These are phyloP conservation scores for Tetheella fluctuosa DNA, from an alignment of 2,888 invertebrate species.

Conservation along the genomic window DNA sequence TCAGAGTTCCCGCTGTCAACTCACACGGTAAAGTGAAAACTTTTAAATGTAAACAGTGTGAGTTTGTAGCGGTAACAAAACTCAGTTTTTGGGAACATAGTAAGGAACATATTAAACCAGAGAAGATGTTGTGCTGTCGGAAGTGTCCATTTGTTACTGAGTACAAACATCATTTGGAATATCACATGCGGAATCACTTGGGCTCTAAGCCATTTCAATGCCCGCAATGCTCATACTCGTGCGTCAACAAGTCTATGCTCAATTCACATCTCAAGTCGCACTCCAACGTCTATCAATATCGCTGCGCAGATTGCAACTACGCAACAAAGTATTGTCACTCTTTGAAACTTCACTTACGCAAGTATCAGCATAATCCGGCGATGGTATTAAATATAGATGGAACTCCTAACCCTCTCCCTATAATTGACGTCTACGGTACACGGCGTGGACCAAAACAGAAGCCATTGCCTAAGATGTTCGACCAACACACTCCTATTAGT, in stretches of 20 bases:
- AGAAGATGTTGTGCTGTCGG: conserved; percentile 95
- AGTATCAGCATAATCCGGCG: conserved; percentile 95
- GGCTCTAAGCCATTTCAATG: conserved; percentile 98
- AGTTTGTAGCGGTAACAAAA: conserved; percentile 93
- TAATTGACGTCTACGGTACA: conserved; percentile 96
- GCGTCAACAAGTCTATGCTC: conserved; percentile 99
- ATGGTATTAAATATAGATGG: conserved; percentile 96
- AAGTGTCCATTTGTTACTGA: conserved; percentile 99
- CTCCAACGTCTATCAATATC: conserved; percentile 95
- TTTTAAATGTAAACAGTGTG: conserved; percentile 97
- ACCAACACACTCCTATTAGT: conserved; percentile 56
- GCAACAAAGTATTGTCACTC: conserved; percentile 99
- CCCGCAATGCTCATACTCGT: conserved; percentile 93
- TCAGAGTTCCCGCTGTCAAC: conserved; percentile 87
- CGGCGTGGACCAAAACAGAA: conserved; percentile 92
- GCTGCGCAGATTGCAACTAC: conserved; percentile 96
- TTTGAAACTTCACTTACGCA: conserved; percentile 96
- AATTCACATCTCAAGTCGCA: conserved; percentile 99
- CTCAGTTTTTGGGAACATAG: conserved; percentile 97
- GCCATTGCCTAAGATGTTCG: conserved; percentile 68
- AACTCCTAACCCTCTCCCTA: conserved; percentile 92
- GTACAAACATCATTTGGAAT: conserved; percentile 99
- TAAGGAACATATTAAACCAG: conserved; percentile 95
- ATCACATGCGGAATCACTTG: conserved; percentile 97
- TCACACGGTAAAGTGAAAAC: conserved; percentile 94